Evolutionary conservation across 2,797 vertebrate species (phyloP).

Genomic region (Mareca strepera): DNA sequence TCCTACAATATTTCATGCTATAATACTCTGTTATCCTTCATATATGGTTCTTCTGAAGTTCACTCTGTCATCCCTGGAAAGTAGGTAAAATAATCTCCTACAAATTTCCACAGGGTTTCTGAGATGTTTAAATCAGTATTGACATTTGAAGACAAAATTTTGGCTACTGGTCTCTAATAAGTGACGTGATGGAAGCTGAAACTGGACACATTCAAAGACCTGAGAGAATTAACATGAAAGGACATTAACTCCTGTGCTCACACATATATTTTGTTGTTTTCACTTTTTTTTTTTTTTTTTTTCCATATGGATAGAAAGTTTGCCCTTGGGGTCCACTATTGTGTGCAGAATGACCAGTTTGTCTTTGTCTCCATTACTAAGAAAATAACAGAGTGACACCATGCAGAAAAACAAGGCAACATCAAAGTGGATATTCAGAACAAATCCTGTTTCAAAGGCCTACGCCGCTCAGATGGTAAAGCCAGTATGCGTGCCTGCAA

Average conservation of each 20-base stretch:
- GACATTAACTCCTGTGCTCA: slow-evolving; percentile 20
- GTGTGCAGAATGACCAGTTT: slow-evolving; percentile 60
- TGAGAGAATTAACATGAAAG: slow-evolving; percentile 42
- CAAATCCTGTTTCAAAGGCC: slow-evolving; percentile 69
- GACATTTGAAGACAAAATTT: neutral
- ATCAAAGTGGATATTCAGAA: slow-evolving; percentile 59
- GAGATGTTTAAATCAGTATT: neutral
- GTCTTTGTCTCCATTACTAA: slow-evolving; percentile 71
- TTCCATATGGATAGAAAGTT: slow-evolving; percentile 68
- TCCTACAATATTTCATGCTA: neutral
- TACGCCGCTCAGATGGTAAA: slow-evolving; percentile 48
- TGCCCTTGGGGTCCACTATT: slow-evolving; percentile 66
- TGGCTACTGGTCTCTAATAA: neutral
- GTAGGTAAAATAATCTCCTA: neutral
- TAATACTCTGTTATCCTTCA: neutral
- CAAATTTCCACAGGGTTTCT: neutral
- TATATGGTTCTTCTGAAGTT: neutral
- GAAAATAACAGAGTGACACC: slow-evolving; percentile 63
- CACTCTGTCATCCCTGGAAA: neutral
- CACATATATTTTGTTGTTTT: slow-evolving; percentile 70
- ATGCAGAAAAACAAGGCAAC: slow-evolving; percentile 49
- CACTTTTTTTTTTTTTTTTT: slow-evolving; percentile 31
- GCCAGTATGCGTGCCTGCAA: neutral
- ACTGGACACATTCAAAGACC: slow-evolving; percentile 44
- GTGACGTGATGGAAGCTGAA: neutral